These are phyloP conservation scores for Lophura nycthemera DNA, from an alignment of 2,113 vertebrate species.

Conservation along the genomic window DNA sequence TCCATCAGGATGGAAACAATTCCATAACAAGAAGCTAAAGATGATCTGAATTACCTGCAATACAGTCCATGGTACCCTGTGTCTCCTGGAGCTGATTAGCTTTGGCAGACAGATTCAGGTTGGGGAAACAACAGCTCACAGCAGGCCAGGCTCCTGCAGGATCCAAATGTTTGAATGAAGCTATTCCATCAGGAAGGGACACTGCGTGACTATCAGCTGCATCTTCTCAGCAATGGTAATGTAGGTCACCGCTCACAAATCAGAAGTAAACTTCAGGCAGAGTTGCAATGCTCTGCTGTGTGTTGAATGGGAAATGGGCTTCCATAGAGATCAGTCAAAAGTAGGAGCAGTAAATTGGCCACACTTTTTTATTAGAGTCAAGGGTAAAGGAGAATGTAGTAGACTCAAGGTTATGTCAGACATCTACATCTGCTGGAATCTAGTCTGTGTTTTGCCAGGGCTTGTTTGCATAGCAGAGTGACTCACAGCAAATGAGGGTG, in stretches of 20 bases:
- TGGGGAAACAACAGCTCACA: not conserved
- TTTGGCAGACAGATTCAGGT: not conserved
- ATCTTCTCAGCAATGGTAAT: not conserved
- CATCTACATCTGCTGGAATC: not conserved
- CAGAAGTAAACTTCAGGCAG: not conserved
- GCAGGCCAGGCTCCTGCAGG: not conserved
- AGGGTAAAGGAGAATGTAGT: constrained; percentile 6
- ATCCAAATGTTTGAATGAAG: not conserved
- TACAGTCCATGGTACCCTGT: not conserved
- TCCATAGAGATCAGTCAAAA: not conserved
- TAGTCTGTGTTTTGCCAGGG: constrained; percentile 2
- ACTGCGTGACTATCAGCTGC: not conserved
- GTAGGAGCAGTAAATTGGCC: not conserved
- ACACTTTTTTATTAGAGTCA: not conserved
- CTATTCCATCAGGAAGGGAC: not conserved
- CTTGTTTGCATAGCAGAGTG: constrained; percentile 37
- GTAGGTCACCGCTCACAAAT: not conserved
- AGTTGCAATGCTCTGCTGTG: not conserved
- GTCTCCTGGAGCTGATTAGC: not conserved
- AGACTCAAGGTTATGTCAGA: not conserved
- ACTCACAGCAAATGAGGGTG: not conserved
- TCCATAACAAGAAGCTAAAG: not conserved
- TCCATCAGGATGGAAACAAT: not conserved
- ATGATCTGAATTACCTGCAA: not conserved
- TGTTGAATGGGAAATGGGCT: not conserved